A percentile compares a stretch with the other conserved stretches of the same genome.
These are phyloP conservation scores for Heteropelma amictum DNA, from an alignment of 2,888 invertebrate genomes.

Conservation along the genomic window DNA sequence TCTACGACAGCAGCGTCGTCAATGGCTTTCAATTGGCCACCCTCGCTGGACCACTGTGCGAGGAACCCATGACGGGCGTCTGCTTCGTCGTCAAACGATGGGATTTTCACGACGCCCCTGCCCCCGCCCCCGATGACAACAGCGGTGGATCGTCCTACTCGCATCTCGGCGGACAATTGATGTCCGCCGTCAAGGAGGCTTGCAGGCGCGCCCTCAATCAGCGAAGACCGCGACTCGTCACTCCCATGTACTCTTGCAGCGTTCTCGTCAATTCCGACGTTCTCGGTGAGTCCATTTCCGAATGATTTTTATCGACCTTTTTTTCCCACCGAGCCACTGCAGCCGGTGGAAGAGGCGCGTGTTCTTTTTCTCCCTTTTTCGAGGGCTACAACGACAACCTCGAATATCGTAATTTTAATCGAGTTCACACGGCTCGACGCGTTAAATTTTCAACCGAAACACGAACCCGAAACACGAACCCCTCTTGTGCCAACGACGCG, in stretches of 20 bases:
- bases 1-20: slow-evolving; percentile 86
- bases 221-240: slow-evolving; percentile 94
- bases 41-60: slow-evolving; percentile 95
- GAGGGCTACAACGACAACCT: no score
- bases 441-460: no score
- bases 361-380: not conserved
- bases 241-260: slow-evolving; percentile 94
- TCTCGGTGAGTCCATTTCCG: slow-evolving; percentile 83
- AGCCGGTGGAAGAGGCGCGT: no score
- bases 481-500: no score
- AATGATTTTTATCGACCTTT: not conserved
- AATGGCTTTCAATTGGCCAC: slow-evolving; percentile 93
- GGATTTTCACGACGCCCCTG: slow-evolving; percentile 74
- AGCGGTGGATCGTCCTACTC: slow-evolving; percentile 71
- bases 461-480: no score
- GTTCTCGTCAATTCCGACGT: slow-evolving; percentile 93
- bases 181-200: slow-evolving; percentile 93
- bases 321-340: no score
- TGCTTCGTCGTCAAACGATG: slow-evolving; percentile 94
- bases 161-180: slow-evolving; percentile 88
- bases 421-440: no score
- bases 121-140: slow-evolving; percentile 71
- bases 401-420: no score
- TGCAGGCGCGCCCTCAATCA: slow-evolving; percentile 93
- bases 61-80: slow-evolving; percentile 97